phyloP scores from a whole-genome alignment of 2,113 vertebrate species.

The Athene cunicularia region DNA sequence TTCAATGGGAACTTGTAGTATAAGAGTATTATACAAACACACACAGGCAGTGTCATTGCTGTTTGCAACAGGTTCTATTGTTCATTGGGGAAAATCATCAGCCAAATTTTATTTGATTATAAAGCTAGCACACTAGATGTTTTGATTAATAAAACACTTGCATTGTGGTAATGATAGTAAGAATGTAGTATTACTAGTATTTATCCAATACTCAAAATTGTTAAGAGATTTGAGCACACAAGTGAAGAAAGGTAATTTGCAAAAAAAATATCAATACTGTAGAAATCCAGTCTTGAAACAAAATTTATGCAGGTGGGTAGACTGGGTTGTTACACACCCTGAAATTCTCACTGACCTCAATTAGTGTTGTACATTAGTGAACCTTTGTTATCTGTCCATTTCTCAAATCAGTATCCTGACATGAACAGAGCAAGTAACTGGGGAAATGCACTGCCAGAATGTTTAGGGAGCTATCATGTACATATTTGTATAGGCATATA shows the following conservation, averaged over 20 bases:
- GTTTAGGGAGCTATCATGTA: not conserved
- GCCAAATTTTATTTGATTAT: not conserved
- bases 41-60: not conserved
- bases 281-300: not conserved
- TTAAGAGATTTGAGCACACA: not conserved
- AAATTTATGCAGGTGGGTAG: not conserved
- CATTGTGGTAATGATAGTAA: not conserved
- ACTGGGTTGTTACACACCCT: not conserved
- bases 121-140: not conserved
- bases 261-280: not conserved
- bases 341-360: not conserved
- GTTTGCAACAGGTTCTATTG: not conserved
- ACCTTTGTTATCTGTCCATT: not conserved
- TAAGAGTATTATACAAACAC: not conserved
- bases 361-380: not conserved
- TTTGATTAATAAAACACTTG: not conserved
- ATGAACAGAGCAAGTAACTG: not conserved
- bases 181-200: not conserved
- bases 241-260: not conserved
- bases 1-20: not conserved
- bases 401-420: not conserved
- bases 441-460: not conserved
- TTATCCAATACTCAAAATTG: not conserved
- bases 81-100: not conserved
- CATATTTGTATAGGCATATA: not conserved